A percentile compares a stretch with the other conserved stretches of the same genome.
Conservation (phyloP, 2,888 invertebrate genomes). For the Diloba caeruleocephala region DNA sequence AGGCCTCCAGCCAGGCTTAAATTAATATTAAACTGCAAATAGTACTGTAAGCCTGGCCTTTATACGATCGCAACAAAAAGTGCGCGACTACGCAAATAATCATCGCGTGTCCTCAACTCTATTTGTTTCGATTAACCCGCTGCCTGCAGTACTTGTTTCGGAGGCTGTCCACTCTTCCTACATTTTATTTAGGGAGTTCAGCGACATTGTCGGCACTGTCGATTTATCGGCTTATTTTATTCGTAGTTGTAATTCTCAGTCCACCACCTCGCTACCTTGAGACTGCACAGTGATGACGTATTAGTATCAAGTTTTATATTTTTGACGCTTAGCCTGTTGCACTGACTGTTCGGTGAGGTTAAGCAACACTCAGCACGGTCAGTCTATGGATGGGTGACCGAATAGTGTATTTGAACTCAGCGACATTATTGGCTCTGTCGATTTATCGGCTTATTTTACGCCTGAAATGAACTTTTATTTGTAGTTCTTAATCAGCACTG, state of each 20-base stretch:
- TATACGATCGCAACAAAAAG: slow-evolving; percentile 33
- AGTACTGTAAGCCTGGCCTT: slow-evolving; percentile 37
- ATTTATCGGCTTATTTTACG: slow-evolving; percentile 64
- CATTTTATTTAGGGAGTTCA: slow-evolving; percentile 52
- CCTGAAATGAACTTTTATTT: slow-evolving; percentile 64
- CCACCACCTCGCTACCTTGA: too few relatives aligned
- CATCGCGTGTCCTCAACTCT: slow-evolving; percentile 40
- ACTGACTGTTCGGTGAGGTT: too few relatives aligned
- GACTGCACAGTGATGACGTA: too few relatives aligned
- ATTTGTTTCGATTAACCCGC: slow-evolving; percentile 43
- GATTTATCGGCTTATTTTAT: slow-evolving; percentile 60
- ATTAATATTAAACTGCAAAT: slow-evolving; percentile 27
- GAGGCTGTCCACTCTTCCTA: slow-evolving; percentile 53
- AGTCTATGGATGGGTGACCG: too few relatives aligned
- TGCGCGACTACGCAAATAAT: slow-evolving; percentile 32
- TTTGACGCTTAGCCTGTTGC: too few relatives aligned
- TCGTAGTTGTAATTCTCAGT: too few relatives aligned
- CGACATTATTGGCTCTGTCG: slow-evolving; percentile 37
- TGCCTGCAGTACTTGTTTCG: slow-evolving; percentile 46
- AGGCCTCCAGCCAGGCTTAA: too few relatives aligned
- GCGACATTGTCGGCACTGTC: slow-evolving; percentile 38
- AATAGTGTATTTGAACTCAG: too few relatives aligned
- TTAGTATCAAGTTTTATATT: too few relatives aligned
- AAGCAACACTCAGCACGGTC: too few relatives aligned
- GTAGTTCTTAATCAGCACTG: slow-evolving; percentile 40